Evolutionary conservation across 2,888 invertebrate genomes (phyloP).

Genomic region (Cynaeus angustus): DNA sequence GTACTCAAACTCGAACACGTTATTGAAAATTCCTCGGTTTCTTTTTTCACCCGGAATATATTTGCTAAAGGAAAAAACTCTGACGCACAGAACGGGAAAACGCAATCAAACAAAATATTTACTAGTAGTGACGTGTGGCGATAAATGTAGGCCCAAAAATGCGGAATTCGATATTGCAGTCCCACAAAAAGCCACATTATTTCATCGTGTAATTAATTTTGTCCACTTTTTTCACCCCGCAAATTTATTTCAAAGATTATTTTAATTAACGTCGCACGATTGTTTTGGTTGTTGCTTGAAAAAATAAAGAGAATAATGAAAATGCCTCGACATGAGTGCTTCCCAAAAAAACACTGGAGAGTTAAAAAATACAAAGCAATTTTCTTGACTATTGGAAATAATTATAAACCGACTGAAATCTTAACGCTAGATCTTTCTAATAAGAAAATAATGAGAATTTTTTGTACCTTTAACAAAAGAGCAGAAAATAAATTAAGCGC

Average conservation of each 20-base stretch:
- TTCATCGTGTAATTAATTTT: no score
- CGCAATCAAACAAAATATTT: constrained; percentile 38
- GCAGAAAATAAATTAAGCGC: background rate
- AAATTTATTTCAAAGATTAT: constrained; percentile 13
- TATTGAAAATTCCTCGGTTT: constrained; percentile 36
- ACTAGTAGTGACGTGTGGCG: constrained; percentile 9
- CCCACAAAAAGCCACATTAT: background rate
- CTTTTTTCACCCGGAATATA: constrained; percentile 39
- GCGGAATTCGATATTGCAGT: constrained; percentile 2
- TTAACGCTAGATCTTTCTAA: no score
- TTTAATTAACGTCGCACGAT: constrained; percentile 46
- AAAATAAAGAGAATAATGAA: no score
- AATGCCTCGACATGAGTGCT: no score
- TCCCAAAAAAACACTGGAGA: no score
- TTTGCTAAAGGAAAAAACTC: constrained; percentile 36
- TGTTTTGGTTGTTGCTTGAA: constrained; percentile 43
- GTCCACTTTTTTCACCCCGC: no score
- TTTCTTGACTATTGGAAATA: no score
- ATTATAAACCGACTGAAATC: no score
- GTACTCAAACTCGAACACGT: constrained; percentile 36
- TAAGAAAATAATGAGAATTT: no score
- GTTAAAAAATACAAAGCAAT: no score
- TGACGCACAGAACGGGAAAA: constrained; percentile 19
- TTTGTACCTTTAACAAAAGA: no score
- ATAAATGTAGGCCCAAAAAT: background rate